A percentile compares a stretch with the other conserved stretches of the same genome.
These are phyloP conservation scores for Nothobranchius kuhntae DNA, from an alignment of 2,113 vertebrate species.

Conservation along the genomic window DNA sequence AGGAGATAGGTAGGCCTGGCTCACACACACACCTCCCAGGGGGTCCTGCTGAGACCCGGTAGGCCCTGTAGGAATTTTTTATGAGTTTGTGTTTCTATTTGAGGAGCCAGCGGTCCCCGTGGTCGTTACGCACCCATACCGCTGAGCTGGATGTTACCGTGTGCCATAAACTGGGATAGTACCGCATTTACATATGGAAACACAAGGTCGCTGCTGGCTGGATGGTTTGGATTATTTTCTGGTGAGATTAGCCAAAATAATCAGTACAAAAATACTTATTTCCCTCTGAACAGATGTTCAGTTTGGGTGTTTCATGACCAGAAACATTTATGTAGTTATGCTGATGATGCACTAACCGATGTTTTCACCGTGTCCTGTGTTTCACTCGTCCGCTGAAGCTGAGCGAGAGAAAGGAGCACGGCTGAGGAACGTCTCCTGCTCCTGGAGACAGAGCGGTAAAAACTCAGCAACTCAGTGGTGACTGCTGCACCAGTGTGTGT, in stretches of 20 bases:
- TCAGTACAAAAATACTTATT: not conserved
- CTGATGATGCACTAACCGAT: not conserved
- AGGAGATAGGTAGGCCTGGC: slow-evolving; percentile 15
- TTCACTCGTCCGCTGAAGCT: too few species aligned
- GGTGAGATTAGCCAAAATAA: not conserved
- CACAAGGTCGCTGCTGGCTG: slow-evolving; percentile 57
- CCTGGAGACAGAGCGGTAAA: slow-evolving; percentile 16
- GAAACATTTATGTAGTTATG: not conserved
- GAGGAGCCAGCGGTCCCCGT: slow-evolving; percentile 52
- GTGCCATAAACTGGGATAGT: slow-evolving; percentile 43
- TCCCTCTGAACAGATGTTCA: not conserved
- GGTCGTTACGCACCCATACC: slow-evolving; percentile 65
- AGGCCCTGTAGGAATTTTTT: slow-evolving; percentile 43
- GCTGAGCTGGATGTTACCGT: slow-evolving; percentile 63
- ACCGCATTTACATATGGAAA: slow-evolving; percentile 30
- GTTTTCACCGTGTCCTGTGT: not conserved
- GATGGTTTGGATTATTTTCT: not conserved
- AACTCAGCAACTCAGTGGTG: slow-evolving; percentile 44
- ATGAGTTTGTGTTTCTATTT: slow-evolving; percentile 43
- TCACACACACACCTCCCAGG: slow-evolving; percentile 40
- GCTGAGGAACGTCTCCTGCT: slow-evolving; percentile 10
- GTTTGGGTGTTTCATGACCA: not conserved
- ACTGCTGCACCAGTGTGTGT: slow-evolving; percentile 48
- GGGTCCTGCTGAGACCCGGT: slow-evolving; percentile 51
- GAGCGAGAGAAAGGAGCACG: not conserved